Evolutionary conservation across 2,113 vertebrate species (phyloP).

Genomic region (Strix aluco): DNA sequence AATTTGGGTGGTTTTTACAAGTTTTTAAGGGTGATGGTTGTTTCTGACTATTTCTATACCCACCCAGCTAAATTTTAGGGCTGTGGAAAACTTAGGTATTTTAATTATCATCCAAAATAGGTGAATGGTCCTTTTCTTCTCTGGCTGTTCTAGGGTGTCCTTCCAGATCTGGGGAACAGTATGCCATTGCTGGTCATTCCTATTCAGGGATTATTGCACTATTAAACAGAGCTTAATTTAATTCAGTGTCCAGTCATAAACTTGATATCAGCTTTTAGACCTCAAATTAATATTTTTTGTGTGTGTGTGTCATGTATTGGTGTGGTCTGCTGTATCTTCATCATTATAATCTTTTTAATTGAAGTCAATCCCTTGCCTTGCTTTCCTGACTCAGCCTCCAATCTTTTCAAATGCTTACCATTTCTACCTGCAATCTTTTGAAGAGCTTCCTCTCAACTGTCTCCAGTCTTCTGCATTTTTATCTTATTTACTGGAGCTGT

Average conservation of each 20-base stretch:
- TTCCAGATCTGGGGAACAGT: neutral
- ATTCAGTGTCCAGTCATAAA: neutral
- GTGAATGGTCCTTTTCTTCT: neutral
- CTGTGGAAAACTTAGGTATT: neutral
- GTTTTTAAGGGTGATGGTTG: neutral
- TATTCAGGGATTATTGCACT: neutral
- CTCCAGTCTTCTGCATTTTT: neutral
- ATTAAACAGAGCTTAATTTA: neutral
- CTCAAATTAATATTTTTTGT: neutral
- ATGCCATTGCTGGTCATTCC: neutral
- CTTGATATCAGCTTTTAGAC: neutral
- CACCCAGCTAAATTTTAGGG: neutral
- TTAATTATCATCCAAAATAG: neutral
- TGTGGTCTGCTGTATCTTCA: neutral
- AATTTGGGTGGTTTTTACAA: neutral
- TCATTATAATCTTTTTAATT: neutral
- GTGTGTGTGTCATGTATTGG: neutral
- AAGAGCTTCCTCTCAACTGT: neutral
- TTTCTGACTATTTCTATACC: neutral
- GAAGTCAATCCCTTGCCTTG: neutral
- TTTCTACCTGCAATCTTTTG: neutral
- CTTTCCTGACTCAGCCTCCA: neutral
- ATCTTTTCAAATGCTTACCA: neutral
- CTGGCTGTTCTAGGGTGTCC: neutral
- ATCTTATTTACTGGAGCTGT: neutral